phyloP scores from a whole-genome alignment of 2,113 vertebrate species.

The Ciconia maguari region DNA sequence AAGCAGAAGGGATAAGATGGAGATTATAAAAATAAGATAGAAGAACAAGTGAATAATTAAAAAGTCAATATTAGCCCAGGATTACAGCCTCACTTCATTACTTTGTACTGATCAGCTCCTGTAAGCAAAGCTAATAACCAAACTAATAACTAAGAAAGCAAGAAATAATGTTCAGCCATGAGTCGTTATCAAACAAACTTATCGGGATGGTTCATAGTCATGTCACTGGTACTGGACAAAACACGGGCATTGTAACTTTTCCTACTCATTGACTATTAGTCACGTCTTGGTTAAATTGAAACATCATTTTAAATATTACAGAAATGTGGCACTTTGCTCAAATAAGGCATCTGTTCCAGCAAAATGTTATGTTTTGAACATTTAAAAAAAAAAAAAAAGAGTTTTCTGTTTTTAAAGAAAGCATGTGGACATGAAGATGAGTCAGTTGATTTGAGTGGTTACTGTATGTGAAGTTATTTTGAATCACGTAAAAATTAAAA shows the following conservation, averaged over 20 bases:
- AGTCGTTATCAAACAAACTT: not conserved
- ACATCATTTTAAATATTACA: slow-evolving; percentile 70
- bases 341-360: slow-evolving; percentile 77
- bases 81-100: not conserved
- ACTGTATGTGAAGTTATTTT: slow-evolving; percentile 70
- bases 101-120: not conserved
- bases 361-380: slow-evolving; percentile 76
- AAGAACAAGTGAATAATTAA: slow-evolving; percentile 21
- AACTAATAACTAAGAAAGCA: not conserved
- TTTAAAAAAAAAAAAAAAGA: slow-evolving; percentile 41
- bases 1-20: not conserved
- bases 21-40: not conserved
- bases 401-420: slow-evolving; percentile 76
- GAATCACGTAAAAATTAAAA: slow-evolving; percentile 75
- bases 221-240: not conserved
- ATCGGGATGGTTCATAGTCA: not conserved
- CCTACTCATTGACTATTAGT: slow-evolving; percentile 60
- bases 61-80: not conserved
- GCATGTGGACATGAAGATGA: slow-evolving; percentile 73
- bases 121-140: not conserved
- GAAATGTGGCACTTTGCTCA: slow-evolving; percentile 70
- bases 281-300: slow-evolving; percentile 64
- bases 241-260: not conserved
- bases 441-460: slow-evolving; percentile 69
- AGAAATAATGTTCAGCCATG: not conserved